Percentiles rank a stretch among this genome's conserved stretches.
Conservation (phyloP, 2,797 vertebrate species). For the Enteromius treurensis region DNA sequence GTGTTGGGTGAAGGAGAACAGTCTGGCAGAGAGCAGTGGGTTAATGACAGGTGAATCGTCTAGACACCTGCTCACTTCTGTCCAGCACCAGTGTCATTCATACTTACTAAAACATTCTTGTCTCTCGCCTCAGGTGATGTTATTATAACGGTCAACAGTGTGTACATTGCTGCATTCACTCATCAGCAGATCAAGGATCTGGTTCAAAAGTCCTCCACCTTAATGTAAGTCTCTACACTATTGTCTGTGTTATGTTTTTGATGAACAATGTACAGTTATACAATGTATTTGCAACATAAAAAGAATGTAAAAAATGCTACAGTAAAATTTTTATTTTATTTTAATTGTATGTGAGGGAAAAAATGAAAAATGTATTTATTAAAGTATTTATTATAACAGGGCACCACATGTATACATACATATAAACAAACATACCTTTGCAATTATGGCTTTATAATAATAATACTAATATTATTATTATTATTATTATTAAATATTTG, state of each 20-base stretch:
- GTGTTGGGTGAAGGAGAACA: slow-evolving; percentile 76
- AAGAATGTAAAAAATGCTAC: background rate
- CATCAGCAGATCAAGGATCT: slow-evolving; percentile 81
- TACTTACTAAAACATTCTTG: background rate
- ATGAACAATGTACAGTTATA: background rate
- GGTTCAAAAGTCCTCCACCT: slow-evolving; percentile 74
- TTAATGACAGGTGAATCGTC: slow-evolving; percentile 73
- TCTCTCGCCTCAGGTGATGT: slow-evolving; percentile 76
- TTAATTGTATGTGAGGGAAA: background rate
- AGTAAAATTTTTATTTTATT: no score
- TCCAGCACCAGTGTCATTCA: background rate
- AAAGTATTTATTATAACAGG: background rate
- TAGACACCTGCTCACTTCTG: background rate
- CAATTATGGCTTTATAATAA: no score
- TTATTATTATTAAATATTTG: background rate
- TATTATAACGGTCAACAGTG: slow-evolving; percentile 77
- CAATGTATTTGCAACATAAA: background rate
- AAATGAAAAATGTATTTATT: background rate
- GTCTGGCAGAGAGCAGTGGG: slow-evolving; percentile 78
- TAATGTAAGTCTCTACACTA: slow-evolving; percentile 73
- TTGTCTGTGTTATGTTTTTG: background rate
- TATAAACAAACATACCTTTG: background rate
- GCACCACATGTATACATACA: no score
- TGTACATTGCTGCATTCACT: slow-evolving; percentile 71
- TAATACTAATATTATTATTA: no score